Evolutionary conservation across 1,140 invertebrate genomes (phyloP).

Genomic region (Dendroctonus valens): DNA sequence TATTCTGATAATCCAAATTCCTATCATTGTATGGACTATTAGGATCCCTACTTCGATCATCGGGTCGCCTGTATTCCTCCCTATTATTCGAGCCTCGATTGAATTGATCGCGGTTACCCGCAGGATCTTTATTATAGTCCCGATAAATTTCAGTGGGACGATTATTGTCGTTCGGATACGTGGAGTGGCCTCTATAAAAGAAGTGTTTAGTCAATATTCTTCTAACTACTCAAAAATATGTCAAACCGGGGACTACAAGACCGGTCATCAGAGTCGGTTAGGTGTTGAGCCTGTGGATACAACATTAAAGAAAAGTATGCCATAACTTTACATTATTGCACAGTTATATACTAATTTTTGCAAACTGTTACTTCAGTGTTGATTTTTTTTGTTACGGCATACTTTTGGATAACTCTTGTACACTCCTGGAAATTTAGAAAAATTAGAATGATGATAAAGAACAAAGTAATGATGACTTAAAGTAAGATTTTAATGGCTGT

Average conservation of each 20-base stretch:
- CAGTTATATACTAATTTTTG: too few relatives aligned
- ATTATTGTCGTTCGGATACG: conserved; percentile 12
- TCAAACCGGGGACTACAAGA: conserved; percentile 31
- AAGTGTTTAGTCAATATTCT: conserved; percentile 16
- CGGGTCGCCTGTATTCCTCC: conserved; percentile 7
- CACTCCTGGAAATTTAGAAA: too few relatives aligned
- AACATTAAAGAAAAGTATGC: too few relatives aligned
- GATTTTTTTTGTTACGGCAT: too few relatives aligned
- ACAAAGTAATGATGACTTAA: too few relatives aligned
- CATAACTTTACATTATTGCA: too few relatives aligned
- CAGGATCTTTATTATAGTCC: conserved; percentile 19
- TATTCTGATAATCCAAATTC: conserved; percentile 11
- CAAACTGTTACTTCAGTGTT: too few relatives aligned
- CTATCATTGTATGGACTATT: conserved; percentile 10
- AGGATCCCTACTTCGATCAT: conserved; percentile 13
- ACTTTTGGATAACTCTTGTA: too few relatives aligned
- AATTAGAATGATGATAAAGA: too few relatives aligned
- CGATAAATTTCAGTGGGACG: conserved; percentile 16
- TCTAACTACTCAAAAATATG: conserved; percentile 27
- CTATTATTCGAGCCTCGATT: conserved; percentile 12
- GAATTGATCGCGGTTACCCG: conserved; percentile 3
- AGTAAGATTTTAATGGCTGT: too few relatives aligned
- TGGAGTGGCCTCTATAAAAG: conserved; percentile 26
- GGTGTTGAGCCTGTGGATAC: conserved; percentile 1
- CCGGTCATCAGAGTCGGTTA: conserved; percentile 22